These are phyloP conservation scores for Rhodinocichla rosea DNA, from an alignment of 2,113 vertebrate species.

Conservation along the genomic window DNA sequence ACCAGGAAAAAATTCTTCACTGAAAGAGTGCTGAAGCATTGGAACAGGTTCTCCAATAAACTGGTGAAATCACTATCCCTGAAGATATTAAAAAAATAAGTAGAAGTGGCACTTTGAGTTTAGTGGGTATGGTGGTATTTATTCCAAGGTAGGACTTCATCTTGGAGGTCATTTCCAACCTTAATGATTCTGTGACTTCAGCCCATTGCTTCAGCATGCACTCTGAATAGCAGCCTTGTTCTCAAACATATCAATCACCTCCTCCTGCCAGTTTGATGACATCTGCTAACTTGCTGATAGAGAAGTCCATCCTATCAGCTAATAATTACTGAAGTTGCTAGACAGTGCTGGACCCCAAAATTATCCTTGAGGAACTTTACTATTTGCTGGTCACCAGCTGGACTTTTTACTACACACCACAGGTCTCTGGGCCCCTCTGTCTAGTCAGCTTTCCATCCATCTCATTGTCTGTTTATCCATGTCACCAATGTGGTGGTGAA, in stretches of 20 bases:
- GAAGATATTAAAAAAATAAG: neutral
- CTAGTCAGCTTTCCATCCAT: neutral
- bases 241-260: neutral
- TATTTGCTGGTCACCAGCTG: neutral
- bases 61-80: neutral
- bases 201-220: neutral
- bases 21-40: neutral
- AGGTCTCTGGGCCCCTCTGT: neutral
- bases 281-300: neutral
- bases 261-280: neutral
- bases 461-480: neutral
- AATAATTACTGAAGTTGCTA: neutral
- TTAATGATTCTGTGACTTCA: neutral
- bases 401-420: neutral
- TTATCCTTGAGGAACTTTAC: neutral
- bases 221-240: neutral
- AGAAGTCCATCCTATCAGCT: neutral
- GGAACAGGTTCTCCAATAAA: neutral
- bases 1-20: neutral
- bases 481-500: neutral
- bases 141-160: fast-evolving
- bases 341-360: neutral
- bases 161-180: neutral
- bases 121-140: neutral
- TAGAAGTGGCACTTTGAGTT: neutral